Evolutionary conservation across 2,888 invertebrate species (phyloP).

Genomic region (Parnassius smintheus): DNA sequence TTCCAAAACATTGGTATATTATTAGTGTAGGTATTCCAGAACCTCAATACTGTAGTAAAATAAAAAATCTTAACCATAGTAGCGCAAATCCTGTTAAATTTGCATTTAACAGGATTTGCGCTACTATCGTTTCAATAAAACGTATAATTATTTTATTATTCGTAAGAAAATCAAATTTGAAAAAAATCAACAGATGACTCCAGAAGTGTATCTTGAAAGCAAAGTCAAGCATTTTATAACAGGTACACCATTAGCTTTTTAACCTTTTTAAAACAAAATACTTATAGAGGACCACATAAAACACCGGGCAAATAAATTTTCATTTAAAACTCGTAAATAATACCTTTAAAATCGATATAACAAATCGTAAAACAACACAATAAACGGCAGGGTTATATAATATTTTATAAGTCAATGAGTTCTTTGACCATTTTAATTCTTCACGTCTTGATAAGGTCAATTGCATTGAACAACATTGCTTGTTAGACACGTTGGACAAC

Average conservation of each 20-base stretch:
- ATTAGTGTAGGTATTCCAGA: too few species aligned
- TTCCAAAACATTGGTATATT: too few species aligned
- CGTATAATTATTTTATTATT: too few species aligned
- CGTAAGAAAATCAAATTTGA: too few species aligned
- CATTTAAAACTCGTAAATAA: neutral
- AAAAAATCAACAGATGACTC: too few species aligned
- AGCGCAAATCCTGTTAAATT: too few species aligned
- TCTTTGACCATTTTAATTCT: conserved; percentile 26
- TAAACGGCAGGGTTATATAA: conserved; percentile 2
- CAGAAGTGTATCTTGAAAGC: too few species aligned
- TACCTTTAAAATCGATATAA: neutral
- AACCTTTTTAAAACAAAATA: neutral
- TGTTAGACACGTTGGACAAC: conserved; percentile 13
- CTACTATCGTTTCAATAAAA: too few species aligned
- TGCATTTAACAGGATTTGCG: too few species aligned
- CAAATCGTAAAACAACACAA: neutral
- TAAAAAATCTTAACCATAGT: too few species aligned
- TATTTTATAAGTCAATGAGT: conserved; percentile 21
- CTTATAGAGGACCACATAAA: neutral
- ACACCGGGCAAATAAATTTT: neutral
- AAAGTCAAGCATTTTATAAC: too few species aligned
- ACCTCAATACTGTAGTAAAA: too few species aligned
- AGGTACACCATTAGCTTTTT: neutral
- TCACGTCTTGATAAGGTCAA: conserved; percentile 26
- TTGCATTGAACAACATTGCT: conserved; percentile 16